phyloP scores from a whole-genome alignment of 2,113 vertebrate genomes.

The Daboia siamensis region DNA sequence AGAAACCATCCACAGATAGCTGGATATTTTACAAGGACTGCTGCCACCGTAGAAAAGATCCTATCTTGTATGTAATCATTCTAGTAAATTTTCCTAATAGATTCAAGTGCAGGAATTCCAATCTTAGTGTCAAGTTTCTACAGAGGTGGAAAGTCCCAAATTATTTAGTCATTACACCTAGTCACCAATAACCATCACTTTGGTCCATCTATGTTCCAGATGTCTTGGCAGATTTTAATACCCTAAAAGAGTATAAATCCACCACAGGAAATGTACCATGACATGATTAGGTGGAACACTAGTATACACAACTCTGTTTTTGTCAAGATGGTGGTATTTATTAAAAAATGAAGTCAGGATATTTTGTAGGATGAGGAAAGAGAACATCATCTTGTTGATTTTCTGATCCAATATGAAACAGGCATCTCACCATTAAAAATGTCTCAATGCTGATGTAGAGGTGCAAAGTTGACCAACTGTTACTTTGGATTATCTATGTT shows the following conservation, averaged over 20 bases:
- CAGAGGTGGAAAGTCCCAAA: not conserved
- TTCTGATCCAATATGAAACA: not conserved
- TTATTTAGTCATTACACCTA: not conserved
- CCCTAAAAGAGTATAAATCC: not conserved
- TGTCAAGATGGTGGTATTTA: not conserved
- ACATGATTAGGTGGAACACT: not conserved
- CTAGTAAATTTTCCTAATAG: not conserved
- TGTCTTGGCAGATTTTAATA: not conserved
- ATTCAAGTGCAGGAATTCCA: not conserved
- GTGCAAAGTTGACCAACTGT: not conserved
- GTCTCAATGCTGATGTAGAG: not conserved
- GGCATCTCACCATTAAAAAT: not conserved
- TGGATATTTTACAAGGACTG: not conserved
- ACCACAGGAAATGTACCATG: not conserved
- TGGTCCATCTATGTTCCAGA: not conserved
- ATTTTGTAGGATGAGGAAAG: not conserved
- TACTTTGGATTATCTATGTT: not conserved
- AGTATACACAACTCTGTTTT: not conserved
- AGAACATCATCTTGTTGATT: not conserved
- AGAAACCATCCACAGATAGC: not conserved
- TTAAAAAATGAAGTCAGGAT: not conserved
- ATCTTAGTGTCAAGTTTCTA: not conserved
- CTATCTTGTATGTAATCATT: not conserved
- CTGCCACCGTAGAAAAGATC: not conserved
- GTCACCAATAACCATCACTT: not conserved